Evolutionary conservation across 2,888 invertebrate species (phyloP).

Genomic region (Ophion ellenae): DNA sequence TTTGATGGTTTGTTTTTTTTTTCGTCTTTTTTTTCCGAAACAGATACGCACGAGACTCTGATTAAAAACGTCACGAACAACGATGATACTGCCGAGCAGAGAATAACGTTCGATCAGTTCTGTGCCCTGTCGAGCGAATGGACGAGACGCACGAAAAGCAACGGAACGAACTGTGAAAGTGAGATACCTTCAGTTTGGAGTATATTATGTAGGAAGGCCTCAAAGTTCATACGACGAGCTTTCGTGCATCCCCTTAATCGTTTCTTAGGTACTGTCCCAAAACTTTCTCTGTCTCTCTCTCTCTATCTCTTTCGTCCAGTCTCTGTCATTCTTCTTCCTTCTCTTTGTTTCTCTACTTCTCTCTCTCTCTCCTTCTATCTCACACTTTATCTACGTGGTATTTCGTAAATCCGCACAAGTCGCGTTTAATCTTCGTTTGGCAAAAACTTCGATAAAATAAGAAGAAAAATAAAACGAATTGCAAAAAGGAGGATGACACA

Average conservation of each 20-base stretch:
- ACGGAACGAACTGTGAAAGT: conserved; percentile 82
- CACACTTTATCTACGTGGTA: conserved; percentile 10
- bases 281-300: conserved; percentile 38
- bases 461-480: conserved; percentile 8
- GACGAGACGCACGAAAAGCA: conserved; percentile 84
- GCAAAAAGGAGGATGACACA: conserved; percentile 31
- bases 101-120: conserved; percentile 92
- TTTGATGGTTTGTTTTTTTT: conserved; percentile 25
- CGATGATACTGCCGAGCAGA: conserved; percentile 79
- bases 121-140: conserved; percentile 92
- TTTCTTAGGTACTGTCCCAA: conserved; percentile 80
- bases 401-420: background rate
- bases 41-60: conserved; percentile 79
- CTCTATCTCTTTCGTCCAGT: conserved; percentile 4
- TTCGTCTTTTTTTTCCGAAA: conserved; percentile 48
- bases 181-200: conserved; percentile 83
- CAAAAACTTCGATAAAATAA: conserved; percentile 10
- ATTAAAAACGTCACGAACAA: conserved; percentile 77
- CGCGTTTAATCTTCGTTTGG: conserved; percentile 19
- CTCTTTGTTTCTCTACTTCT: conserved; percentile 20
- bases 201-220: conserved; percentile 82
- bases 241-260: conserved; percentile 82
- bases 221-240: conserved; percentile 81
- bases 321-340: conserved; percentile 21
- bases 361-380: conserved; percentile 6